Conservation (phyloP, 2,113 vertebrate genomes). For the Pycnonotus jocosus region DNA sequence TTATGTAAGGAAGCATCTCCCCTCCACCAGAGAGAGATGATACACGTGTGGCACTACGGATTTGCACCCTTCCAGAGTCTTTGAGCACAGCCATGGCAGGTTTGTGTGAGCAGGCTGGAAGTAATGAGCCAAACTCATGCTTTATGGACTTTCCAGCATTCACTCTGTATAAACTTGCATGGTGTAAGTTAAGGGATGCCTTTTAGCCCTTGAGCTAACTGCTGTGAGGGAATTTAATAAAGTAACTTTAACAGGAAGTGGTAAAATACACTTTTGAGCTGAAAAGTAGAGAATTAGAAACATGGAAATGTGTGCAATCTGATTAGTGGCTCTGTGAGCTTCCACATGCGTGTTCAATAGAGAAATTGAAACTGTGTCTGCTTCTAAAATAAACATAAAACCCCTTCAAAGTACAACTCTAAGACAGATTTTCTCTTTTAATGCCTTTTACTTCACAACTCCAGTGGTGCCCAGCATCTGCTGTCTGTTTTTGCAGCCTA, state of each 20-base stretch:
- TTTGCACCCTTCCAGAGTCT: not conserved
- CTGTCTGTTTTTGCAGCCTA: not conserved
- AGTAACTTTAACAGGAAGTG: not conserved
- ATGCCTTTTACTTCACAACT: conserved; percentile 11
- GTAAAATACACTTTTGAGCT: not conserved
- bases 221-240: conserved; percentile 1
- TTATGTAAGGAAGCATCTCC: not conserved
- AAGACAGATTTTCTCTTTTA: not conserved
- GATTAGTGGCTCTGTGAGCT: not conserved
- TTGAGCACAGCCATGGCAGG: not conserved
- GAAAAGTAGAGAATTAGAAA: not conserved
- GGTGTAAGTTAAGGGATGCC: not conserved
- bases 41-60: rapidly evolving
- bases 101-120: not conserved
- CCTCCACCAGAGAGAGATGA: not conserved
- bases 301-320: not conserved
- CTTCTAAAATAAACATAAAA: conserved; percentile 18
- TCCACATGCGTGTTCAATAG: not conserved
- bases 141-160: not conserved
- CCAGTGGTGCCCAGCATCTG: not conserved
- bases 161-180: not conserved
- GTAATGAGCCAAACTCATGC: not conserved
- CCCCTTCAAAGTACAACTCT: not conserved
- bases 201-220: not conserved
- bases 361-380: not conserved